Conservation (phyloP, 1,140 invertebrate genomes). For the Teleogryllus occipitalis region DNA sequence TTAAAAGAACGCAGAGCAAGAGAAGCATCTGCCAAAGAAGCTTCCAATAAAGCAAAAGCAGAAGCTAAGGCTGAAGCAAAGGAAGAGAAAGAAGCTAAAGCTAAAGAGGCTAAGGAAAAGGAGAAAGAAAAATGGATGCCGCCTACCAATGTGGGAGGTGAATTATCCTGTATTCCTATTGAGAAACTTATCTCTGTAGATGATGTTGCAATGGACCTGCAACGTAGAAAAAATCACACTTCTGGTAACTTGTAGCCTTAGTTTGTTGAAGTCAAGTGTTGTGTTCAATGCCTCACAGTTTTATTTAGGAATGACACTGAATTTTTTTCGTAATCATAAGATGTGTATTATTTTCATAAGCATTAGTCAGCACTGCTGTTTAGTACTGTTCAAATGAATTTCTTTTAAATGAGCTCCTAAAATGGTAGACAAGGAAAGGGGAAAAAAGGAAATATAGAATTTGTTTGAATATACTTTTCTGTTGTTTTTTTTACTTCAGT, state of each 20-base stretch:
- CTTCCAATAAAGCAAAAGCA: slow-evolving; percentile 23
- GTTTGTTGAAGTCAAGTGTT: background rate
- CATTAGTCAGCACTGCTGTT: background rate
- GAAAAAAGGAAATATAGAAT: no score
- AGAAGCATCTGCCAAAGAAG: slow-evolving; percentile 42
- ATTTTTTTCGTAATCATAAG: background rate
- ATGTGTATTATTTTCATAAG: background rate
- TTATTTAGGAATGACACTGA: background rate
- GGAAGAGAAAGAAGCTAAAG: slow-evolving; percentile 27
- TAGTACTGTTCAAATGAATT: background rate
- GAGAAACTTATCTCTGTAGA: slow-evolving; percentile 49
- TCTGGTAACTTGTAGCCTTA: slow-evolving; percentile 5
- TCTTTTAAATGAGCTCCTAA: no score
- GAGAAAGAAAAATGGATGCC: slow-evolving; percentile 40
- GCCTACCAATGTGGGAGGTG: slow-evolving; percentile 59
- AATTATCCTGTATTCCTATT: slow-evolving; percentile 71
- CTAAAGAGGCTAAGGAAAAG: slow-evolving; percentile 24
- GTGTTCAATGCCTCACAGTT: background rate
- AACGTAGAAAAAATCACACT: slow-evolving; percentile 17
- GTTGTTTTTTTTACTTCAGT: no score
- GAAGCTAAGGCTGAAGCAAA: slow-evolving; percentile 16
- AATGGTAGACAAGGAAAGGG: no score
- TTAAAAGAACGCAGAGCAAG: slow-evolving; percentile 63
- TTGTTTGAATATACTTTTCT: no score
- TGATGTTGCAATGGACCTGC: slow-evolving; percentile 22